phyloP scores from a whole-genome alignment of 2,888 invertebrate genomes.

The Stenurella melanura region DNA sequence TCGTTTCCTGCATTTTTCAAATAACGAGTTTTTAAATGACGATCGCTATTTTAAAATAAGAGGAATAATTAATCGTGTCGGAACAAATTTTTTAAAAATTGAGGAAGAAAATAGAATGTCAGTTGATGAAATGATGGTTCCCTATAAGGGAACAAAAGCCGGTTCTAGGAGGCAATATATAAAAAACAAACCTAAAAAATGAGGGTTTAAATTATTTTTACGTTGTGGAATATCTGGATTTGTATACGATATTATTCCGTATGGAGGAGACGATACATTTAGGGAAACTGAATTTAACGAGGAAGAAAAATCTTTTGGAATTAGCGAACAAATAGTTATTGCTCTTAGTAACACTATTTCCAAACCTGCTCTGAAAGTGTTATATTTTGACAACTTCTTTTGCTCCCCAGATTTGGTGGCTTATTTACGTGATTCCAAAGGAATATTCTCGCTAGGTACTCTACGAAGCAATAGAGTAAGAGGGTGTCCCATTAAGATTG shows the following conservation, averaged over 20 bases:
- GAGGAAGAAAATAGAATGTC: constrained; percentile 47
- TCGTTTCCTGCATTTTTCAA: too few species aligned
- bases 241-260: background rate
- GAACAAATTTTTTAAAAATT: constrained; percentile 44
- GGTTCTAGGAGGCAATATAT: background rate
- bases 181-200: constrained; percentile 41
- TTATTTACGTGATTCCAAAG: too few species aligned
- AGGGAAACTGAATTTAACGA: background rate
- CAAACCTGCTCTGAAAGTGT: background rate
- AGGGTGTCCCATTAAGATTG: too few species aligned
- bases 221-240: constrained; percentile 5
- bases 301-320: background rate
- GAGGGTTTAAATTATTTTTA: constrained; percentile 56
- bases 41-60: too few species aligned
- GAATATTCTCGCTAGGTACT: too few species aligned
- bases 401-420: too few species aligned
- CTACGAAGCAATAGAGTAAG: too few species aligned
- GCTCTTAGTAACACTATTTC: background rate
- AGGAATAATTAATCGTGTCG: too few species aligned
- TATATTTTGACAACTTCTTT: constrained; percentile 8
- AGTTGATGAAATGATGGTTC: constrained; percentile 35
- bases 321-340: background rate
- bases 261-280: background rate
- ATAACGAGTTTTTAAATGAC: too few species aligned
- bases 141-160: background rate